Evolutionary conservation across 2,888 invertebrate genomes (phyloP).

Genomic region (Drepanosiphum platanoidis): DNA sequence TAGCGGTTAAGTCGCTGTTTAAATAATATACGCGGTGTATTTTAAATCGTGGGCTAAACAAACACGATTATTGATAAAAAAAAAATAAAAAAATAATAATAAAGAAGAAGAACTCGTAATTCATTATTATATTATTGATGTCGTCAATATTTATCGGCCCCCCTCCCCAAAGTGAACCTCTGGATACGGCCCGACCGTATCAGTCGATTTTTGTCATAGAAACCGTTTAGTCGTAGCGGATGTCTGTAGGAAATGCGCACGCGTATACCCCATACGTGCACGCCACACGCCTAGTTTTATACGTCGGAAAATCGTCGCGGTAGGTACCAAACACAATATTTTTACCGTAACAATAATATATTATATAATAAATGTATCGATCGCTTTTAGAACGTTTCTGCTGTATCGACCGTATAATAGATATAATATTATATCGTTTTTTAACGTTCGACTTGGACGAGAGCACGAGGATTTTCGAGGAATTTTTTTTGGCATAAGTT

Average conservation of each 20-base stretch:
- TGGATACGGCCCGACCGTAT: too few species aligned
- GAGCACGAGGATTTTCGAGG: background rate
- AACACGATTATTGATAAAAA: too few species aligned
- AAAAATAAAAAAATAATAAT: too few species aligned
- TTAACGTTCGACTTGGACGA: too few species aligned
- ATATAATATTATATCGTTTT: background rate
- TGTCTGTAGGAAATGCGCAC: background rate
- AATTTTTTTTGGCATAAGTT: background rate
- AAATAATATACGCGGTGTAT: too few species aligned
- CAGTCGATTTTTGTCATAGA: background rate
- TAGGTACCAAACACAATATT: background rate
- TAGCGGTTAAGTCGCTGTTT: too few species aligned
- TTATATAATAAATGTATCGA: background rate
- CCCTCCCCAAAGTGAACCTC: too few species aligned
- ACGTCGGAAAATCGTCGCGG: background rate
- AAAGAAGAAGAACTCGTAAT: too few species aligned
- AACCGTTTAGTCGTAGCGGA: background rate
- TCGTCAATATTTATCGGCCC: too few species aligned
- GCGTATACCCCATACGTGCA: background rate
- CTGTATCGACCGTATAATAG: background rate
- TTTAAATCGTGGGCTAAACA: too few species aligned
- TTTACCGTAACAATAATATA: background rate
- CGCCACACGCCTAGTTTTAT: background rate
- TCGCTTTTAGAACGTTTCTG: slow-evolving; percentile 9
- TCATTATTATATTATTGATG: too few species aligned